These are phyloP conservation scores for Pseudotriccus pelzelni DNA, from an alignment of 2,797 vertebrate genomes.

Conservation along the genomic window DNA sequence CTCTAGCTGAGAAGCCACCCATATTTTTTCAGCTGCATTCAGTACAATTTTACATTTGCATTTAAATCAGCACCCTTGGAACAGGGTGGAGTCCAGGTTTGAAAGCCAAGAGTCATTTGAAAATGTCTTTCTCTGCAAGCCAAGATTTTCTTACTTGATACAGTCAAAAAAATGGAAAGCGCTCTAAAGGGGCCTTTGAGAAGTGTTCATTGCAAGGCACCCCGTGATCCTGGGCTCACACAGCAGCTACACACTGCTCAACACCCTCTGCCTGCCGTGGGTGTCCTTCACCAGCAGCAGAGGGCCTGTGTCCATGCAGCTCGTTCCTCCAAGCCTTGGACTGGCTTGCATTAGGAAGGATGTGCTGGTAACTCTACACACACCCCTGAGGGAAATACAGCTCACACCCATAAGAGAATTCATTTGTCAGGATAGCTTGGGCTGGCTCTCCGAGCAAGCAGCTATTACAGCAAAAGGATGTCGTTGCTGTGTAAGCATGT, in stretches of 20 bases:
- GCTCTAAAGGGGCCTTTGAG: background rate
- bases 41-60: background rate
- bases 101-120: background rate
- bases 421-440: background rate
- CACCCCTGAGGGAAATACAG: background rate
- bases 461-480: background rate
- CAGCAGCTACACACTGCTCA: background rate
- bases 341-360: background rate
- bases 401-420: background rate
- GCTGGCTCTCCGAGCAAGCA: background rate
- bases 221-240: accelerated
- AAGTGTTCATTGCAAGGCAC: accelerated
- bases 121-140: background rate
- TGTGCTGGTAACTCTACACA: background rate
- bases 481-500: background rate
- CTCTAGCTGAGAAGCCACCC: background rate
- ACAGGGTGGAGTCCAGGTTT: background rate
- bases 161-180: background rate
- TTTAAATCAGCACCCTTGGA: background rate
- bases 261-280: background rate
- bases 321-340: background rate
- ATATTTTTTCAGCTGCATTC: background rate
- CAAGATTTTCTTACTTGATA: background rate
- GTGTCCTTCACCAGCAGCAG: background rate
- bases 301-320: background rate